phyloP scores from a whole-genome alignment of 2,888 invertebrate genomes.

The Phlogophora meticulosa region DNA sequence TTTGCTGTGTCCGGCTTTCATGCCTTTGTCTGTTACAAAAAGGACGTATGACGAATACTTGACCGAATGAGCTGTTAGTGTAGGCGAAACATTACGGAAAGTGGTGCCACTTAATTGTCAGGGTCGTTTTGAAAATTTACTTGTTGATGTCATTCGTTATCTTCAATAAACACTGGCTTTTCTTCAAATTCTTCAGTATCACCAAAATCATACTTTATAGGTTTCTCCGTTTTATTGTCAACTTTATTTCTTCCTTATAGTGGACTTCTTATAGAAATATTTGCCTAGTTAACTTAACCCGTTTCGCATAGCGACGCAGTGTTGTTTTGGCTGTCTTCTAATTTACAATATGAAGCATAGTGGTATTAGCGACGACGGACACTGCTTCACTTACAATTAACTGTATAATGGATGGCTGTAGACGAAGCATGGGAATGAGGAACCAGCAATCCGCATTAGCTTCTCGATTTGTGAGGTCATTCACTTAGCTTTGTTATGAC shows the following conservation, averaged over 20 bases:
- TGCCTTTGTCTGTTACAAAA: conserved; percentile 53
- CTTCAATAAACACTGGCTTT: neutral
- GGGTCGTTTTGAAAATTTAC: conserved; percentile 46
- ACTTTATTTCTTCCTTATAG: neutral
- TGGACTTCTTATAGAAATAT: neutral
- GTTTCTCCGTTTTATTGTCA: neutral
- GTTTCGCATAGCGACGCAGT: neutral
- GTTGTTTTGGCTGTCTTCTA: conserved; percentile 19
- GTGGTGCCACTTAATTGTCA: conserved; percentile 52
- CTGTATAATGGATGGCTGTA: conserved; percentile 41
- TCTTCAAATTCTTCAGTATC: neutral
- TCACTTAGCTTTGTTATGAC: conserved; percentile 82
- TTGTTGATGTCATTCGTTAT: conserved; percentile 32
- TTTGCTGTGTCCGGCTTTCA: conserved; percentile 59
- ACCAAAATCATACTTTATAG: neutral
- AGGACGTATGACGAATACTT: conserved; percentile 66
- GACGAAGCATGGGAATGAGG: conserved; percentile 60
- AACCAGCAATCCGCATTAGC: conserved; percentile 63
- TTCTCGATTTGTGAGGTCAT: conserved; percentile 79
- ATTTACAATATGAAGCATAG: conserved; percentile 20
- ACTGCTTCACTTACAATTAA: conserved; percentile 53
- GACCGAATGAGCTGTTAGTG: conserved; percentile 61
- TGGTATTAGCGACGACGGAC: conserved; percentile 29
- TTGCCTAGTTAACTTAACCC: conserved; percentile 1
- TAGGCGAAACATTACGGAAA: conserved; percentile 60